Evolutionary conservation across 2,888 invertebrate species (phyloP), one percentile per base, ranked within the genome.

Genomic region (Chorisops tibialis): DNA sequence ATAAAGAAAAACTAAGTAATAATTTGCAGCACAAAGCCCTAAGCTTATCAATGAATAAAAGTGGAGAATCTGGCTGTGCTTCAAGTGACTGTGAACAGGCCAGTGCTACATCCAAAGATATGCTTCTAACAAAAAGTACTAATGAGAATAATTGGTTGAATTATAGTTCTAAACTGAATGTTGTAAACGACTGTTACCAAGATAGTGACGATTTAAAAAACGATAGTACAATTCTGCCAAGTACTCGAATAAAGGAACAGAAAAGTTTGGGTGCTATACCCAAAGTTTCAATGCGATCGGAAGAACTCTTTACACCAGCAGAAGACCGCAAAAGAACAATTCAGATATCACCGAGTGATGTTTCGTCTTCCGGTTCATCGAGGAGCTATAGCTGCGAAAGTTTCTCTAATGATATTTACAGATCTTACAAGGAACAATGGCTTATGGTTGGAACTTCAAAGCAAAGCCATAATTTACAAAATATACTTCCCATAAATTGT

Each of bases 21-120:
- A 9, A 45, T 16, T 5, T 47, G 47, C n/a, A 12, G 9, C 12
- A 52, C 19, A 6, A 11, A 38, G 19, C 65, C 69, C 67, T 30
- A 30, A 7, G 30, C 9, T 30, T 30, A 30, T 65, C 66, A 65
- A 75, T 70, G 66, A 74, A 74, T 66, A 77, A 72, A 67, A 78
- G 77, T 63, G 78, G 83, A 67, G 83, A 83, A 51, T 77, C 78
- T 0, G 77, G 77, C 7, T 77, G 77, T 59, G 75, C 77, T 4
- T 77, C 78, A 5, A 79, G 78, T 66, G 78, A 79, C 65, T 77
- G 77, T 65, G 87, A 87, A 70, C 83, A 84, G 71, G 81, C 83
- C 43, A 87, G 86, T 72, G 86, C 86, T 22, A 86, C 85, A 70
- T 87, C 87, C 12, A 87, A 87, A 77, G 88, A 88, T 75, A 83